phyloP scores from a whole-genome alignment of 2,113 vertebrate species.

The Raja brachyura region DNA sequence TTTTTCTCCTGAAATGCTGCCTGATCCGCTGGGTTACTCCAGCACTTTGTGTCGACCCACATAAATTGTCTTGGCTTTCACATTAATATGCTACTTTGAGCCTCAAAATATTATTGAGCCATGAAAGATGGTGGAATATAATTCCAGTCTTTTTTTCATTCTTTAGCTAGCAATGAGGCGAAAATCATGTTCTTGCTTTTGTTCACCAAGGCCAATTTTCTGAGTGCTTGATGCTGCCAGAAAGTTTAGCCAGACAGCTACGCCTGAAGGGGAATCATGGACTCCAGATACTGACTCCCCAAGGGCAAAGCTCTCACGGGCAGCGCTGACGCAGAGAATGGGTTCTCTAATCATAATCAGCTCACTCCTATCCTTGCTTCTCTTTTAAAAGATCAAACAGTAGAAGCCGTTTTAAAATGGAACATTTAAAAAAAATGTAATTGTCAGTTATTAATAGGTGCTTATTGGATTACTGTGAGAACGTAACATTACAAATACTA shows the following conservation, averaged over 20 bases:
- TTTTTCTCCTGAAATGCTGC: no score
- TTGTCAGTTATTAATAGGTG: not conserved
- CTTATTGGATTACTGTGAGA: not conserved
- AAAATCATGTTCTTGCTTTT: not conserved
- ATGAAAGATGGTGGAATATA: not conserved
- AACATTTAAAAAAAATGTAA: no score
- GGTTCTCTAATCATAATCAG: not conserved
- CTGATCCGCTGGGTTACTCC: no score
- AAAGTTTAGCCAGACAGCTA: not conserved
- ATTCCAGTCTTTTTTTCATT: not conserved
- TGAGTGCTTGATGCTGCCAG: not conserved
- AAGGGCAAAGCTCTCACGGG: not conserved
- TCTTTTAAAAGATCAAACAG: not conserved
- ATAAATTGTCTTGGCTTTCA: not conserved
- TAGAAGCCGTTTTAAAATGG: not conserved
- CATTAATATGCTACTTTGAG: not conserved
- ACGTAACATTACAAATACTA: not conserved
- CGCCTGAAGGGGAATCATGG: not conserved
- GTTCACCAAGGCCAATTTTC: not conserved
- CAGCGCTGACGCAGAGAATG: not conserved
- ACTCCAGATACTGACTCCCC: not conserved
- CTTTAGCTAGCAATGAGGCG: not conserved
- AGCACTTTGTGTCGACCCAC: not conserved
- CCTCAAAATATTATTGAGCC: not conserved
- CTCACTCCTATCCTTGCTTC: not conserved